Base-by-base conservation (phyloP, 1,140 invertebrate species). In the Lepidurus arcticus region DNA sequence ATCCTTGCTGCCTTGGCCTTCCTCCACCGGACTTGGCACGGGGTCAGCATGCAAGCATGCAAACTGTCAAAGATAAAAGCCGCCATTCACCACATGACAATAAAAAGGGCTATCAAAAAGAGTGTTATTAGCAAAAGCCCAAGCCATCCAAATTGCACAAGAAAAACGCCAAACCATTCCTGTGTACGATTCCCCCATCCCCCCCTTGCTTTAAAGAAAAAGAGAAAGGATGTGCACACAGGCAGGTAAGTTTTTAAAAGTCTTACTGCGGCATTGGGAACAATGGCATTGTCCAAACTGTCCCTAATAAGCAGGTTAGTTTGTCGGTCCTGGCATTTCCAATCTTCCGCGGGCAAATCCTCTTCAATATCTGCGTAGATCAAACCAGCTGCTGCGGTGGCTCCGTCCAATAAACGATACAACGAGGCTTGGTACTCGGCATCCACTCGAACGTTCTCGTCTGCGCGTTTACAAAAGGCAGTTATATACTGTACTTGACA, bases 11-110 rank as follows among this genome's bases (percentile, higher is more conserved):
- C 16, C 21, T 65, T 65, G 53, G 53, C 53, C 53, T 65, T 65
- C 53, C 53, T 65, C 53, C 53, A 65, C n/a, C 53, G 53, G 53
- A 65, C 53, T 65, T 65, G 53, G 53, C 53, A 65, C 53, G 53
- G 21, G 53, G 53, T 65, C 53, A 65, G 53, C 53, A 65, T 21
- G 53, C 53, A 65, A 65, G 53, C 53, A 65, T 65, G 53, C 53
- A 65, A 65, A 65, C 53, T 65, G 53, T 65, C 21, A 65, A 65
- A 65, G 21, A 13, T 13, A 65, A 13, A 65, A 65, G 53, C 34
- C 34, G 34, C 34, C 34, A 34, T 34, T 34, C 34, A 34, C 34
- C 34, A 34, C 34, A 34, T 34, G 34, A 34, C 34, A 34, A 34
- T 34, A 34, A 34, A 65, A 65, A 65, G n/a, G 53, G 53, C 53